Evolutionary conservation across 2,113 vertebrate species (phyloP).

Genomic region (Callocephalon fimbriatum): DNA sequence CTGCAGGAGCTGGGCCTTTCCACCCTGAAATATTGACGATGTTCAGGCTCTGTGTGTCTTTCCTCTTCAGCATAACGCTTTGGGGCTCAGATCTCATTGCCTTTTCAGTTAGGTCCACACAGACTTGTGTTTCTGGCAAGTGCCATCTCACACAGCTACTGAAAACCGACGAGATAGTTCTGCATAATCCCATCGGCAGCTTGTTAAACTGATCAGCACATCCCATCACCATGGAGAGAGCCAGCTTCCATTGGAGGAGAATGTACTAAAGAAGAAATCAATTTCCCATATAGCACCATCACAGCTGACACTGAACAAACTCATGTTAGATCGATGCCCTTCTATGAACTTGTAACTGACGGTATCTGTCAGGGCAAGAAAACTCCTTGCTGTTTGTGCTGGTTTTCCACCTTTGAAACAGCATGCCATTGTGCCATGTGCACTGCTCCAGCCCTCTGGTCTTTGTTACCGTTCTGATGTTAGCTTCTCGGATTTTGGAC

Average conservation of each 20-base stretch:
- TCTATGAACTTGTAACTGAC: not conserved
- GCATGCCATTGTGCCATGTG: not conserved
- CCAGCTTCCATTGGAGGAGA: not conserved
- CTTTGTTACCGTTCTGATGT: not conserved
- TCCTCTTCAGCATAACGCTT: not conserved
- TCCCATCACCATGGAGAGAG: not conserved
- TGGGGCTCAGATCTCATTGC: not conserved
- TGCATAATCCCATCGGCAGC: not conserved
- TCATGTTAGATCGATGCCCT: not conserved
- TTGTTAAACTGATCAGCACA: not conserved
- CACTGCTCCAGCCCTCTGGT: not conserved
- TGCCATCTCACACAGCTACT: not conserved
- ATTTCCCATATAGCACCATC: not conserved
- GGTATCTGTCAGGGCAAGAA: not conserved
- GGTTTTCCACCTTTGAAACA: not conserved
- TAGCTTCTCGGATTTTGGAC: not conserved
- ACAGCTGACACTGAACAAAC: not conserved
- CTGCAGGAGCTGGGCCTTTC: not conserved
- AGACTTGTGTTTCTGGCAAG: not conserved
- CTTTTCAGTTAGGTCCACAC: not conserved
- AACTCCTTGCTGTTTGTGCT: not conserved
- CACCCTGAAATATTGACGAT: not conserved
- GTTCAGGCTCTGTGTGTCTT: not conserved
- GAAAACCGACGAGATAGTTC: not conserved
- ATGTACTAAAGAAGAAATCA: conserved; percentile 1